Evolutionary conservation across 1,140 invertebrate species (phyloP).

Genomic region (Phocides pigmalion): DNA sequence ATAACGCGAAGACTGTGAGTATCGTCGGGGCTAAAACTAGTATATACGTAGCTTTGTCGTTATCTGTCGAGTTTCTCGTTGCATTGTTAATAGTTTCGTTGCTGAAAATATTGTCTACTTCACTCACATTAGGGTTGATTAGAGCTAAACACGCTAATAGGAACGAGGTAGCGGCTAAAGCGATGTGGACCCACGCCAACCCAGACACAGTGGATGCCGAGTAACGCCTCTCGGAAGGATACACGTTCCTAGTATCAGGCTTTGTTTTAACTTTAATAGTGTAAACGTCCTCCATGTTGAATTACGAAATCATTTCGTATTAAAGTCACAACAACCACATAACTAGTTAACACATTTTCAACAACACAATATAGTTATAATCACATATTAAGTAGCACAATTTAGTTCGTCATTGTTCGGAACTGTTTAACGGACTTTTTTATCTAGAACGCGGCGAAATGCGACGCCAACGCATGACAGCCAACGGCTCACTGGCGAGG

Average conservation of each 20-base stretch:
- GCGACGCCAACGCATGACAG: neutral
- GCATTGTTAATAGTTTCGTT: constrained; percentile 38
- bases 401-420: constrained; percentile 27
- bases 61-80: constrained; percentile 44
- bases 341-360: constrained; percentile 9
- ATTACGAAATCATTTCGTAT: constrained; percentile 47
- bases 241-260: constrained; percentile 84
- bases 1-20: constrained; percentile 81
- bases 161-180: constrained; percentile 82
- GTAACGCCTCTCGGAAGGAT: constrained; percentile 87
- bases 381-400: neutral
- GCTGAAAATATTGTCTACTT: constrained; percentile 8
- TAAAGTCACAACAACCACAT: constrained; percentile 7
- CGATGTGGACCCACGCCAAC: constrained; percentile 85
- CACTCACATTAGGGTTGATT: constrained; percentile 66
- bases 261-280: constrained; percentile 86
- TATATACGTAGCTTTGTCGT: constrained; percentile 49
- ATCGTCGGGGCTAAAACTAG: constrained; percentile 75
- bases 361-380: constrained; percentile 20
- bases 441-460: neutral
- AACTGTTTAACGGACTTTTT: constrained; percentile 39
- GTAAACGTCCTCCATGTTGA: constrained; percentile 87
- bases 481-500: constrained; percentile 13
- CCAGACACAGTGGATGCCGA: constrained; percentile 87
- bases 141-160: constrained; percentile 83